Evolutionary conservation across 2,888 invertebrate genomes (phyloP), one percentile per base, ranked within the genome.

Genomic region (Lepidonotus clava): DNA sequence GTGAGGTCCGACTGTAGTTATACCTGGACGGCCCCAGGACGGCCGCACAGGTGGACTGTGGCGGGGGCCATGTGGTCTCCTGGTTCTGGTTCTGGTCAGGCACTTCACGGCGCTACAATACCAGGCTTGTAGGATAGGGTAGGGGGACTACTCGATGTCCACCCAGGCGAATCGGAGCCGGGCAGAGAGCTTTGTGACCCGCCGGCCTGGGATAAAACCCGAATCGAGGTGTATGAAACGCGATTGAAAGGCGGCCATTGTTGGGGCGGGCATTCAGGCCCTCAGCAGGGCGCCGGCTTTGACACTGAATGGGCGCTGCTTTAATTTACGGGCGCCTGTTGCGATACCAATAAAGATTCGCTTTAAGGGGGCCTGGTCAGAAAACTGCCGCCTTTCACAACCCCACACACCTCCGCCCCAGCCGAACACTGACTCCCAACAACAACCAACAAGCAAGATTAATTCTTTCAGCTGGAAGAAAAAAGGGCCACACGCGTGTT

Each of bases 361-460:
- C 61, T 61, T 61, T 28, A 61, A 61, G 61, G 28, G 61, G 28
- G 28, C 5, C 28, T 28, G 11, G 61, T 18, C 24, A 24, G 61
- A 61, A 24, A 61, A 61, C 11, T 28, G 28, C 61, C 5, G 61
- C 28, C 61, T 28, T 61, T 61, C n/a, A 61, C 21, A 24, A 61
- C 0, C 24, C 61, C 18, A 24, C 2, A 24, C 61, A n/a, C 28
- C 61, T 61, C 28, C 11, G 24, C 28, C 24, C 28, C 11, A 24
- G 61, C 28, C 21, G 28, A 61, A 28, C 61, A 61, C 61, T 28
- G 61, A 28, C 61, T 61, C 61, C 61, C 61, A n/a, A n/a, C 61
- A 61, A 18, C 61, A 61, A 24, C 5, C 61, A 61, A 61, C 61
- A 61, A 61, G 61, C 61, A 61, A 61, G 61, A 61, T 61, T 61